Evolutionary conservation across 2,888 invertebrate species (phyloP).

Genomic region (Lymantria dispar): DNA sequence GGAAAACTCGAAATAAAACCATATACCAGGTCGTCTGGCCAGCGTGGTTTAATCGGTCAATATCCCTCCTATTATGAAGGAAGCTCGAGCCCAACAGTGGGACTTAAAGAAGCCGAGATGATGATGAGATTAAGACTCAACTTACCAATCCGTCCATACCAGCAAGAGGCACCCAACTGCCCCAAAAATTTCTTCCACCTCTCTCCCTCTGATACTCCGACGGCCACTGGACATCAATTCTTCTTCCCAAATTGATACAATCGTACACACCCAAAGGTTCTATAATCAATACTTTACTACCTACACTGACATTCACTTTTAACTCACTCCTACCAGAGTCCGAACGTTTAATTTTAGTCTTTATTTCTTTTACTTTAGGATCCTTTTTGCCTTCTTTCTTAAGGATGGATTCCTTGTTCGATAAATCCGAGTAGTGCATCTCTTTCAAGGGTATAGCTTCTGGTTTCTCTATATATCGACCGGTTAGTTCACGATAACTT

Average conservation of each 20-base stretch:
- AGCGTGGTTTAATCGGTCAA: too few species aligned
- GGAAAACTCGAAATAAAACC: too few species aligned
- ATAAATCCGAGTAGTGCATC: slow-evolving; percentile 61
- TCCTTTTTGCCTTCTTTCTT: slow-evolving; percentile 63
- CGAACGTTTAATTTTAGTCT: slow-evolving; percentile 69
- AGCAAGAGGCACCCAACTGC: slow-evolving; percentile 92
- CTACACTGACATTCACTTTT: slow-evolving; percentile 67
- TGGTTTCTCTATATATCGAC: slow-evolving; percentile 70
- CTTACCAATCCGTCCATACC: slow-evolving; percentile 96
- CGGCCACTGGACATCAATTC: slow-evolving; percentile 98
- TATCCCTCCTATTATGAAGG: too few species aligned
- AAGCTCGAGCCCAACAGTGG: too few species aligned
- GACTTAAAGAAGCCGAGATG: too few species aligned
- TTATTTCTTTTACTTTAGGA: slow-evolving; percentile 64
- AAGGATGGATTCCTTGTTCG: slow-evolving; percentile 55
- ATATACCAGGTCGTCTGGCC: too few species aligned
- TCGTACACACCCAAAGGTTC: slow-evolving; percentile 89
- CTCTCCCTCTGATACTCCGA: slow-evolving; percentile 92
- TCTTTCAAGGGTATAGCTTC: slow-evolving; percentile 62
- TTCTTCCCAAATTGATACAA: slow-evolving; percentile 93
- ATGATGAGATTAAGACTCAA: slow-evolving; percentile 30
- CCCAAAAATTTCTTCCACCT: slow-evolving; percentile 95
- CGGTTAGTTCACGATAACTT: slow-evolving; percentile 72
- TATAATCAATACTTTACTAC: slow-evolving; percentile 71
- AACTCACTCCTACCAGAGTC: slow-evolving; percentile 68